Percentiles rank a stretch among this genome's conserved stretches.
Conservation (phyloP, 2,797 vertebrate species). For the Protonibea diacanthus region DNA sequence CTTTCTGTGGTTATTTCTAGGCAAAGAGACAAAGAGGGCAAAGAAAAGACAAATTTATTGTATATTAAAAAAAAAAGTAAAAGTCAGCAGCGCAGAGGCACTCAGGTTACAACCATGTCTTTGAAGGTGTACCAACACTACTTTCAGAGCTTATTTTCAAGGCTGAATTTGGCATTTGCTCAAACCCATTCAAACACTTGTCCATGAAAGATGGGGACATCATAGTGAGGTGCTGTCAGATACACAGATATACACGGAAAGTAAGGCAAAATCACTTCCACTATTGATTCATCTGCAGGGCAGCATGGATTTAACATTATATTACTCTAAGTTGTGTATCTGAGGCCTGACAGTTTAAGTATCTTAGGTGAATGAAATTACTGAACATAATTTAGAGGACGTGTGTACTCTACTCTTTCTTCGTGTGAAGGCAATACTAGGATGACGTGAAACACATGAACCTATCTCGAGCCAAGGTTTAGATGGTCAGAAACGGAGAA, state of each 20-base stretch:
- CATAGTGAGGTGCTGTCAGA: slow-evolving; percentile 20
- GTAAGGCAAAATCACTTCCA: slow-evolving; percentile 9
- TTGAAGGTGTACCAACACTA: slow-evolving; percentile 32
- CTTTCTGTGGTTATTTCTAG: slow-evolving; percentile 27
- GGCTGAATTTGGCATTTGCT: slow-evolving; percentile 13
- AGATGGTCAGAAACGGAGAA: no score
- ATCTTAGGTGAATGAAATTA: no score
- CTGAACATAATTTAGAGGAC: no score
- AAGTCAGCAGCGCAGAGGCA: background rate
- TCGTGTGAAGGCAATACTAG: no score
- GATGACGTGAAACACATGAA: no score
- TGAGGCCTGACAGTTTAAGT: background rate
- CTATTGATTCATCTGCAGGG: slow-evolving; percentile 8
- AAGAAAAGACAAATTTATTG: background rate
- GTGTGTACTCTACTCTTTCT: no score
- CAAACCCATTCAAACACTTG: slow-evolving; percentile 6
- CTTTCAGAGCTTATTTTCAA: slow-evolving; percentile 18
- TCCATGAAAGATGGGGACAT: background rate
- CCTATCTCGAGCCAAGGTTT: no score
- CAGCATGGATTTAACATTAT: slow-evolving; percentile 19
- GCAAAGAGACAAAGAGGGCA: background rate
- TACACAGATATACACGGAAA: slow-evolving; percentile 15
- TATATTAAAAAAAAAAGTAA: background rate
- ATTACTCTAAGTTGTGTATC: background rate
- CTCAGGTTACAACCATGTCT: slow-evolving; percentile 17